phyloP scores from a whole-genome alignment of 35 echinoderm and acorn worm genomes.

The Anneissia japonica region DNA sequence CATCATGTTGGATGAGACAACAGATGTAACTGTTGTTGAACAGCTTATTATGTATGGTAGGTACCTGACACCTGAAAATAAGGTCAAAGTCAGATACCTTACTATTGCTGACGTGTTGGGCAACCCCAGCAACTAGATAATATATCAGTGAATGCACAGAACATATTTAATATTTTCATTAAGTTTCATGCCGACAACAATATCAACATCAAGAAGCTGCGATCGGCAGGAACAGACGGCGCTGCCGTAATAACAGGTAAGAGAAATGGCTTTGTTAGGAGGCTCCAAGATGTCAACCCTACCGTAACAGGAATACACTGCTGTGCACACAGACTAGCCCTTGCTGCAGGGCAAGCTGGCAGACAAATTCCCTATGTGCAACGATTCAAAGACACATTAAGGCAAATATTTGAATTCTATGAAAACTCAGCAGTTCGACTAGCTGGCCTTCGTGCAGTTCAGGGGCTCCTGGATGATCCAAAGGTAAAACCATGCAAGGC shows the following conservation, averaged over 20 bases:
- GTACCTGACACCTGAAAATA: background rate
- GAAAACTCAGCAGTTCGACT: conserved; percentile 12
- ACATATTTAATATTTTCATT: conserved; percentile 1
- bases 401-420: conserved; percentile 21
- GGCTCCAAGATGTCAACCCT: background rate
- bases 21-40: conserved; percentile 14
- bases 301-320: conserved; percentile 4
- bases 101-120: too few species aligned
- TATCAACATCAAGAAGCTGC: background rate
- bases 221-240: conserved; percentile 11
- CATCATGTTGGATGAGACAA: conserved; percentile 17
- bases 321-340: conserved; percentile 16
- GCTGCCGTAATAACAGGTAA: conserved; percentile 8
- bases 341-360: conserved; percentile 15
- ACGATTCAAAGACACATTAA: conserved; percentile 1
- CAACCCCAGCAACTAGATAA: background rate
- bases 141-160: background rate
- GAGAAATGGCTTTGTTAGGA: background rate
- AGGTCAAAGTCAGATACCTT: too few species aligned
- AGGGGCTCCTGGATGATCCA: conserved; percentile 7
- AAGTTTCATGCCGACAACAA: background rate
- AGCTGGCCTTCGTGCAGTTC: conserved; percentile 4
- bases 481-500: background rate
- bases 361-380: conserved; percentile 17
- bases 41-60: conserved; percentile 15